Conservation (phyloP, 37 sponge, comb jelly and placozoan genomes). For the Halisarca cf. caerulea region DNA sequence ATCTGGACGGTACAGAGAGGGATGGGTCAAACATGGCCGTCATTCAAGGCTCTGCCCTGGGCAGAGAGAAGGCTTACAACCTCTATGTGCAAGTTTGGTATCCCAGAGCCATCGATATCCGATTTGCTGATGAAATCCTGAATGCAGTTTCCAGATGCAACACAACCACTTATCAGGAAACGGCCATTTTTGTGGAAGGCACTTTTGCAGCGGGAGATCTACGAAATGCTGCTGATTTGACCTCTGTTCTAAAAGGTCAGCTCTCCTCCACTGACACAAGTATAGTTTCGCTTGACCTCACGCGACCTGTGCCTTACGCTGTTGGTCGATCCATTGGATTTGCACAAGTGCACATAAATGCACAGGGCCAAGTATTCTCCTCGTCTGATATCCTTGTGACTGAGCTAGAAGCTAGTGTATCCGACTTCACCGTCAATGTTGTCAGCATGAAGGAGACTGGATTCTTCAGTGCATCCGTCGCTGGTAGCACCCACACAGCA, state of each 20-base stretch:
- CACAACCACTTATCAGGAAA: conserved; percentile 37
- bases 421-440: conserved; percentile 2
- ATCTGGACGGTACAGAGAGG: conserved; percentile 49
- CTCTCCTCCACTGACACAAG: conserved; percentile 11
- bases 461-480: background rate
- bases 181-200: conserved; percentile 31
- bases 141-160: background rate
- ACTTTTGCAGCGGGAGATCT: conserved; percentile 39
- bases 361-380: background rate
- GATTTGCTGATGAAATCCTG: conserved; percentile 16
- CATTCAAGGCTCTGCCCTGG: background rate
- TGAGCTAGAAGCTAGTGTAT: conserved; percentile 5
- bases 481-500: background rate
- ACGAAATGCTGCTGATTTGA: conserved; percentile 37
- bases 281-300: conserved; percentile 8
- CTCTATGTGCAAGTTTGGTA: conserved; percentile 58
- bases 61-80: background rate
- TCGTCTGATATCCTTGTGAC: background rate
- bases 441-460: background rate
- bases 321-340: conserved; percentile 28
- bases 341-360: conserved; percentile 14
- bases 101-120: conserved; percentile 29
- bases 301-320: background rate
- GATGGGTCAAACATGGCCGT: conserved; percentile 29
- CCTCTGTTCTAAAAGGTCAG: conserved; percentile 22